Base-by-base conservation (phyloP, 2,888 invertebrate genomes). In the Iselma pallidipennis region DNA sequence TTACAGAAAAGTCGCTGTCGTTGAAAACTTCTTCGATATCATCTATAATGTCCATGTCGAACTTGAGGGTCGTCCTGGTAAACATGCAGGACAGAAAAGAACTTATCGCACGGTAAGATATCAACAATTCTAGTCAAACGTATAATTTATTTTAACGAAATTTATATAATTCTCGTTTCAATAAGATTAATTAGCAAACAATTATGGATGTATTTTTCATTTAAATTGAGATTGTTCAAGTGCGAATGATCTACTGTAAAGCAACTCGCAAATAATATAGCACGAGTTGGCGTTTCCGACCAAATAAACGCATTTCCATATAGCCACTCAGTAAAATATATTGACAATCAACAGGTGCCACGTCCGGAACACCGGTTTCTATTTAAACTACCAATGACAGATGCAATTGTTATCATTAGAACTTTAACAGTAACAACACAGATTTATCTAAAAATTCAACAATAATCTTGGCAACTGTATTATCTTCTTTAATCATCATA, bases 21-120 rank as follows among this genome's bases (percentile, higher is more conserved):
- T 97, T n/a, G 97, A 97, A 83, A 94, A 96, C 78, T 97, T 97
- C 85, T 97, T 96, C 81, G 94, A 96, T 80, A 97, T 97, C 68
- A 97, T 97, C 77, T 96, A 96, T 83, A 92, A 92, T 54, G 95
- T 97, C 14, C 97, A 97, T 80, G 96, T 97, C 57, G 96, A 95
- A 78, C 86, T 95, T 75, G 95, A 96, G 80, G 96, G 96, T 55
- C 86, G 94, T 70, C 91, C 91, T 55, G 95, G 96, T 59, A 95
- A 95, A 82, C 97, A 97, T 79, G 96, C 96, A n/a, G 97, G 97
- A 42, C 97, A 97, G 81, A 97, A 97, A 80, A 87, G 96, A 70
- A 97, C 97, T 0, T 97, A 97, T 83, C 87, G 95, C 85, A 96
- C 96, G 80, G 97, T 97, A 84, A 89, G 90, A 52, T n/a, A n/a